These are phyloP conservation scores for Parnassius orleans DNA, from an alignment of 2,888 invertebrate genomes.

Conservation along the genomic window DNA sequence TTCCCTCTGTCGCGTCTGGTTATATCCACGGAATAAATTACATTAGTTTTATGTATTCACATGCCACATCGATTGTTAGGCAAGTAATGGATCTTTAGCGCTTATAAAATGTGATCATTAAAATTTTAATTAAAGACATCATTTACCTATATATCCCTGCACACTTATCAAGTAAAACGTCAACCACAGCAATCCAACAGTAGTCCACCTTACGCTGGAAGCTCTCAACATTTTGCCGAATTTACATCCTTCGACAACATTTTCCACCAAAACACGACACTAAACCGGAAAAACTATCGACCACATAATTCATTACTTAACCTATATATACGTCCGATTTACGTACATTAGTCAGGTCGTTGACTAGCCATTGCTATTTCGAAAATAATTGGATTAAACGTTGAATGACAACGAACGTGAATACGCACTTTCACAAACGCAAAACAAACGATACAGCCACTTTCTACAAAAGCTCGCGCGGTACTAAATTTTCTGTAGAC, in stretches of 20 bases:
- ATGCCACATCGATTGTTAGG: too few relatives aligned
- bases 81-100: too few relatives aligned
- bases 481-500: slow-evolving; percentile 47
- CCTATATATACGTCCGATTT: slow-evolving; percentile 39
- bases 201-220: slow-evolving; percentile 57
- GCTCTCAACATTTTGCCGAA: slow-evolving; percentile 73
- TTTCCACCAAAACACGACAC: slow-evolving; percentile 49
- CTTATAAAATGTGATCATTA: too few relatives aligned
- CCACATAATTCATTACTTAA: slow-evolving; percentile 49
- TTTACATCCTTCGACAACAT: slow-evolving; percentile 65
- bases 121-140: not conserved
- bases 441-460: slow-evolving; percentile 40
- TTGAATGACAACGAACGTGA: slow-evolving; percentile 59
- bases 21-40: too few relatives aligned
- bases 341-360: slow-evolving; percentile 52
- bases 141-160: slow-evolving; percentile 69
- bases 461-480: slow-evolving; percentile 45
- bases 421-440: slow-evolving; percentile 44
- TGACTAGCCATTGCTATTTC: slow-evolving; percentile 49
- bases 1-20: too few relatives aligned
- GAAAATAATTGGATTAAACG: slow-evolving; percentile 63
- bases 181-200: slow-evolving; percentile 62
- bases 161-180: slow-evolving; percentile 48
- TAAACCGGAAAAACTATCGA: slow-evolving; percentile 43
- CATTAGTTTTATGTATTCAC: too few relatives aligned